Evolutionary conservation across 1,140 invertebrate species (phyloP).

Genomic region (Dreissena rostriformis): DNA sequence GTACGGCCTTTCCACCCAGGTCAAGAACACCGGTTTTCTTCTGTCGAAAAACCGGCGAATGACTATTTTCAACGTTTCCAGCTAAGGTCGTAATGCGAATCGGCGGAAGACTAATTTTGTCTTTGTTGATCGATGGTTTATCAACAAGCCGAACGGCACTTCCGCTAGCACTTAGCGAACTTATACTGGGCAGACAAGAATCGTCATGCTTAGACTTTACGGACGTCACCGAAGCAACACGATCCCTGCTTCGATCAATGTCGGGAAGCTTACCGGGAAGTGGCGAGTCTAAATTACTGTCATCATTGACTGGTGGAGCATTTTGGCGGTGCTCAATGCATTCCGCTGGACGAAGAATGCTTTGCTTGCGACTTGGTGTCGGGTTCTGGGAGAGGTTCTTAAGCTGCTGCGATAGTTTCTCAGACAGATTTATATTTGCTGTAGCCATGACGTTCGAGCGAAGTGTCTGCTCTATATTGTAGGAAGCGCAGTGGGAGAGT

Average conservation of each 20-base stretch:
- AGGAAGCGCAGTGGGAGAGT: constrained; percentile 14
- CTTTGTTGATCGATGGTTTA: background rate
- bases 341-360: too few relatives aligned
- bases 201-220: too few relatives aligned
- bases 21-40: background rate
- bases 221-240: too few relatives aligned
- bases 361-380: too few relatives aligned
- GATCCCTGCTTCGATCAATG: background rate
- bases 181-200: too few relatives aligned
- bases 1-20: constrained; percentile 13
- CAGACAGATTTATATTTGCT: constrained; percentile 34
- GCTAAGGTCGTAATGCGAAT: background rate
- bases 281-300: too few relatives aligned
- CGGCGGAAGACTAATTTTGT: background rate
- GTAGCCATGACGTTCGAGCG: background rate
- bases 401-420: constrained; percentile 34
- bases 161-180: background rate
- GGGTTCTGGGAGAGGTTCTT: background rate
- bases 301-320: too few relatives aligned
- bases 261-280: background rate
- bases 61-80: background rate
- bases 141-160: background rate
- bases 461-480: constrained; percentile 27
- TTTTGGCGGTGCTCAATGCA: too few relatives aligned
- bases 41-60: background rate